These are phyloP conservation scores for Tetranychus cinnabarinus DNA, from an alignment of 1,140 invertebrate genomes.

Conservation along the genomic window DNA sequence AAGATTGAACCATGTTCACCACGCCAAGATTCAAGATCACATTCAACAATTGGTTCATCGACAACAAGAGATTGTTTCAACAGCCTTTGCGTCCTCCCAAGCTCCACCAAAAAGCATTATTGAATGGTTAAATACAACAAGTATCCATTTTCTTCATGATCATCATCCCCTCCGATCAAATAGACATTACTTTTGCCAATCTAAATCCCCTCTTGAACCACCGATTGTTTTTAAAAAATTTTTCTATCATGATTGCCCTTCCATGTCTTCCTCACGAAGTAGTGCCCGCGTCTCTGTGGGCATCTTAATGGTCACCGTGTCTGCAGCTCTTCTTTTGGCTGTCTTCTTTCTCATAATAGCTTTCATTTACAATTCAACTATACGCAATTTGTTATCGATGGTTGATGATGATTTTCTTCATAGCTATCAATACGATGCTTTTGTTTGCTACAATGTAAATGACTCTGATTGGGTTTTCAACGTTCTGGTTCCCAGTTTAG, in stretches of 20 bases:
- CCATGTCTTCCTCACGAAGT: neutral
- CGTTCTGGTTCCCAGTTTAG: constrained; percentile 28
- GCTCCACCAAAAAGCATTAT: neutral
- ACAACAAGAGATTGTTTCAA: constrained; percentile 86
- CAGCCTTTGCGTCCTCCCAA: constrained; percentile 35
- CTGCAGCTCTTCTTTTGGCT: neutral
- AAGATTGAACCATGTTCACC: neutral
- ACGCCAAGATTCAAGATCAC: constrained; percentile 53
- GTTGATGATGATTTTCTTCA: constrained; percentile 1
- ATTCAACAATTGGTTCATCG: constrained; percentile 95
- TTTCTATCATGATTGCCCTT: neutral
- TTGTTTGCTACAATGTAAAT: constrained; percentile 36
- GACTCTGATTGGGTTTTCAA: constrained; percentile 32
- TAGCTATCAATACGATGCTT: constrained; percentile 33
- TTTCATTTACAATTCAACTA: constrained; percentile 1
- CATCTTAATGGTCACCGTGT: neutral
- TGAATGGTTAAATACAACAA: neutral
- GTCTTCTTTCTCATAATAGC: neutral
- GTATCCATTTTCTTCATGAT: neutral
- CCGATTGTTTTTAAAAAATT: neutral
- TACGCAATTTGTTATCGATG: neutral
- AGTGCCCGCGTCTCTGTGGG: neutral
- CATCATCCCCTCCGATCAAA: neutral
- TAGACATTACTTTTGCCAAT: neutral
- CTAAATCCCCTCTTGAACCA: neutral